Conservation (phyloP, 2,888 invertebrate species). For the Melanostoma scalare region DNA sequence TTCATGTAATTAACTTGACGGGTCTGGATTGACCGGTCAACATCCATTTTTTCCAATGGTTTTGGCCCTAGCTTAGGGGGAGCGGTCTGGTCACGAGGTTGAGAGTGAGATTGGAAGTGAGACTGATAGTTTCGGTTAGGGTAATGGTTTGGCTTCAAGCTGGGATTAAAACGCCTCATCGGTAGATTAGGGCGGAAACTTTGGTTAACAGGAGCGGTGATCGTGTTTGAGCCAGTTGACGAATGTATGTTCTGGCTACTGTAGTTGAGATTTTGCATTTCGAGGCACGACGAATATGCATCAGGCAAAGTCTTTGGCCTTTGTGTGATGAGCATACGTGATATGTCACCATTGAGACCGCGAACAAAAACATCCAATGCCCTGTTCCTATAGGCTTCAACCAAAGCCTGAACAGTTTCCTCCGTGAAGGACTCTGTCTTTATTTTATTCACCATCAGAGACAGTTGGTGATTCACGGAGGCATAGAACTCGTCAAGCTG, state of each 20-base stretch:
- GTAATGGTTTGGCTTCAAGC: not conserved
- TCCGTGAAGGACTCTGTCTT: not conserved
- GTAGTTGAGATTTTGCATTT: constrained; percentile 40
- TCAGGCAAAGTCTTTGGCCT: constrained; percentile 51
- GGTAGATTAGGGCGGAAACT: too few species aligned
- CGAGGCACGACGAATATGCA: constrained; percentile 46
- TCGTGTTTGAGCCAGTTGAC: not conserved
- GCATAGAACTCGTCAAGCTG: not conserved
- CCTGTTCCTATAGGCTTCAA: not conserved
- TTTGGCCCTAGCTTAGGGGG: constrained; percentile 1
- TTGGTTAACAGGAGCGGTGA: not conserved
- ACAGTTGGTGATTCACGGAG: not conserved
- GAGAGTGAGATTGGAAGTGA: not conserved
- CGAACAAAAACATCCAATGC: constrained; percentile 18
- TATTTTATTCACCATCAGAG: not conserved
- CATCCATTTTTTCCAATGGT: constrained; percentile 20
- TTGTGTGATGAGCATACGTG: constrained; percentile 58
- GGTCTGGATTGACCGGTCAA: constrained; percentile 6
- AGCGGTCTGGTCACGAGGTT: too few species aligned
- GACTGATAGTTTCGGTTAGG: not conserved
- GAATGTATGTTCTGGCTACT: constrained; percentile 7
- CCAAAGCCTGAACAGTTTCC: too few species aligned
- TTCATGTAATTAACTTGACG: constrained; percentile 13
- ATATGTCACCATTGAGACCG: constrained; percentile 35
- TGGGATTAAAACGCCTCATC: not conserved